Conservation (phyloP, 2,797 vertebrate species). For the Poeciliopsis gracilis region DNA sequence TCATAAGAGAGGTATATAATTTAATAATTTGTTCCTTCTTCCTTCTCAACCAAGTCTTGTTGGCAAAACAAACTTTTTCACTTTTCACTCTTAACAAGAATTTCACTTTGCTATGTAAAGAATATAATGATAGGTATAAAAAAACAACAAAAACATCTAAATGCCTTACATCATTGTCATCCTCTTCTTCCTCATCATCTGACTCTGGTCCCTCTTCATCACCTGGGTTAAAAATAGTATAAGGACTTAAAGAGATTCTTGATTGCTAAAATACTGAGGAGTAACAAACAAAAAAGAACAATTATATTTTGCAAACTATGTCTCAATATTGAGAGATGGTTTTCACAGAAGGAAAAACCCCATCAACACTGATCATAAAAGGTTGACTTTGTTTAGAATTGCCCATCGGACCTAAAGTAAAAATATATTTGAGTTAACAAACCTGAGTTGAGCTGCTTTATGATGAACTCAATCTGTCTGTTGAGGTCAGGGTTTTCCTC, state of each 20-base stretch:
- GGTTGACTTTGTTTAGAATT: background rate
- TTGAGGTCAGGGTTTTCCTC: slow-evolving; percentile 90
- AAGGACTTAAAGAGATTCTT: background rate
- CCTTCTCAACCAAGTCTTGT: background rate
- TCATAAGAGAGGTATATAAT: background rate
- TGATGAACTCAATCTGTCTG: slow-evolving; percentile 93
- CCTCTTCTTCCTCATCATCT: slow-evolving; percentile 91
- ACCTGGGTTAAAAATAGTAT: slow-evolving; percentile 67
- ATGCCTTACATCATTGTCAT: slow-evolving; percentile 76
- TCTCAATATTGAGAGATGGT: background rate
- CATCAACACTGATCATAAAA: background rate
- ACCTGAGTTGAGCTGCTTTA: slow-evolving; percentile 95
- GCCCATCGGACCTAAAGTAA: background rate
- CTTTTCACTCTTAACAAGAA: background rate
- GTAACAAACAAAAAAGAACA: background rate
- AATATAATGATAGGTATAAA: background rate
- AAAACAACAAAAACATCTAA: background rate
- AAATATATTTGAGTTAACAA: slow-evolving; percentile 22
- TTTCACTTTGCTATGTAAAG: background rate
- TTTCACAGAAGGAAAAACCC: background rate
- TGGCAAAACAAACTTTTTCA: background rate
- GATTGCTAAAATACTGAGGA: background rate
- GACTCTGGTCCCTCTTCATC: slow-evolving; percentile 87
- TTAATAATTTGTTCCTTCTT: background rate
- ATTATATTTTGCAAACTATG: background rate